Conservation (phyloP, 2,113 vertebrate genomes). For the Proterorhinus semilunaris region DNA sequence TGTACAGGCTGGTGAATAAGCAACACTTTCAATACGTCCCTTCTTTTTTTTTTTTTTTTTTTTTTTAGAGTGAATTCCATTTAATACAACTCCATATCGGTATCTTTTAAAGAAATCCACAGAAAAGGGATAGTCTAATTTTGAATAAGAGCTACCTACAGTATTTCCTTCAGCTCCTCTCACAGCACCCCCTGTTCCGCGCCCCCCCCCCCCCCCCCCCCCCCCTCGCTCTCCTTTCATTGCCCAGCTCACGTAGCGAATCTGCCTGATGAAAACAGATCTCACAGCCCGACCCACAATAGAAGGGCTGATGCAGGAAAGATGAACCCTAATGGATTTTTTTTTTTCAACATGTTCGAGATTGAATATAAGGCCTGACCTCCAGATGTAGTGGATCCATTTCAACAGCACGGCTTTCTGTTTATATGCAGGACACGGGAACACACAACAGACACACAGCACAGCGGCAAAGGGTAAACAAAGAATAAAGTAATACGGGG, state of each 20-base stretch:
- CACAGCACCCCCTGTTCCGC: constrained; percentile 39
- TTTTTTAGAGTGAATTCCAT: constrained; percentile 54
- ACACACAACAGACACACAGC: constrained; percentile 35
- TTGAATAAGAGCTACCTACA: constrained; percentile 61
- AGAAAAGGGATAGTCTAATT: constrained; percentile 57
- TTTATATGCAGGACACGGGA: constrained; percentile 65
- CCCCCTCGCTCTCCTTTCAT: constrained; percentile 75
- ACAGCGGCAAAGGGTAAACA: constrained; percentile 16
- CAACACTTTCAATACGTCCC: constrained; percentile 41
- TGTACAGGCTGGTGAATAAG: constrained; percentile 13
- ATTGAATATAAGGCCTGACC: constrained; percentile 82
- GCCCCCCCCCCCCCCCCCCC: constrained; percentile 49
- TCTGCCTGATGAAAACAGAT: constrained; percentile 83
- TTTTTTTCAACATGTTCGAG: constrained; percentile 75
- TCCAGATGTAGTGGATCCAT: constrained; percentile 80
- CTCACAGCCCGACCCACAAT: constrained; percentile 77
- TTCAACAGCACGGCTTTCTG: constrained; percentile 73
- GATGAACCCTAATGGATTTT: constrained; percentile 85
- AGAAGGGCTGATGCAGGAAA: constrained; percentile 80
- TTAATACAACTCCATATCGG: constrained; percentile 59
- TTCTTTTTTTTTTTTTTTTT: constrained; percentile 32
- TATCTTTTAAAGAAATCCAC: constrained; percentile 63
- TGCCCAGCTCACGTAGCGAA: constrained; percentile 78
- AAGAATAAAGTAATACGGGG: background rate
- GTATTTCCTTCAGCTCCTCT: constrained; percentile 42